Evolutionary conservation across 2,797 vertebrate genomes (phyloP).

Genomic region (Gymnopithys bicolor): DNA sequence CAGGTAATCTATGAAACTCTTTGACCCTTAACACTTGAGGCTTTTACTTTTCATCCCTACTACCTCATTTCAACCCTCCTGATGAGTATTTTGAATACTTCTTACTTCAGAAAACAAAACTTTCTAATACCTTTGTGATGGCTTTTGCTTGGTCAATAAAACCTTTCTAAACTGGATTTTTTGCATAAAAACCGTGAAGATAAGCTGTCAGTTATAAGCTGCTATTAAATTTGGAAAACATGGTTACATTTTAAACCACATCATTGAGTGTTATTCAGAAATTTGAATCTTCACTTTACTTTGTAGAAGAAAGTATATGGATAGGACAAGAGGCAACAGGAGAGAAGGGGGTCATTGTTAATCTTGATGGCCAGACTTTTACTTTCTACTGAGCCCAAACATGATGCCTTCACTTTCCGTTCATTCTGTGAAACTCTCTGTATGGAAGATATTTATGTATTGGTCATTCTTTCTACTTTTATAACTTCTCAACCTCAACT

Average conservation of each 20-base stretch:
- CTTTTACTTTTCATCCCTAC: slow-evolving; percentile 2
- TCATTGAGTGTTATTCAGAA: background rate
- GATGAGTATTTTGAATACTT: background rate
- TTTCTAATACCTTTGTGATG: background rate
- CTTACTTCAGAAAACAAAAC: background rate
- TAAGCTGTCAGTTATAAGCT: background rate
- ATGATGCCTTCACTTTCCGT: background rate
- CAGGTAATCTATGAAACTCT: background rate
- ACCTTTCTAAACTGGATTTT: background rate
- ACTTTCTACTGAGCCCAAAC: background rate
- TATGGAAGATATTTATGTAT: background rate
- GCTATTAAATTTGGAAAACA: background rate
- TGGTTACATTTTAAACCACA: background rate
- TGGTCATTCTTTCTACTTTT: background rate
- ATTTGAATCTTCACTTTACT: background rate
- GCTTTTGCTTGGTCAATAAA: background rate
- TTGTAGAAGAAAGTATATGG: background rate
- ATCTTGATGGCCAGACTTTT: background rate
- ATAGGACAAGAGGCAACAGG: background rate
- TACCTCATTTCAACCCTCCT: background rate
- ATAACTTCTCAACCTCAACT: slow-evolving; percentile 2
- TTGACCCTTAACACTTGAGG: background rate
- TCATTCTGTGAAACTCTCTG: background rate
- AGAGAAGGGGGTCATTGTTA: background rate
- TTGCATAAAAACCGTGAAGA: background rate